Conservation (phyloP, 2,888 invertebrate species). For the Sarcophaga variegata region DNA sequence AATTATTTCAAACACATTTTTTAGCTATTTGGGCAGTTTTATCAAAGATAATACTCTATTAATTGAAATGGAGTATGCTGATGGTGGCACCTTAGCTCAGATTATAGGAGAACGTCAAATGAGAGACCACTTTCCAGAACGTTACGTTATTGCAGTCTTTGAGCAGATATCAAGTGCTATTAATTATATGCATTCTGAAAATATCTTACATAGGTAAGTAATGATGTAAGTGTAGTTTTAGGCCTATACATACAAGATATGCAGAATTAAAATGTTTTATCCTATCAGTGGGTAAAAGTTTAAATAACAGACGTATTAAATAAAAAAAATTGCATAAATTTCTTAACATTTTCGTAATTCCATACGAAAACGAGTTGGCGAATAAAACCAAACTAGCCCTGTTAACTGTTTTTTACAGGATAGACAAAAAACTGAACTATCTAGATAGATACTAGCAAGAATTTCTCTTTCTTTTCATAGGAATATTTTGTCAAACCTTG, state of each 20-base stretch:
- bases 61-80: constrained; percentile 91
- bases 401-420: no score
- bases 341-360: no score
- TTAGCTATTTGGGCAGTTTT: constrained; percentile 88
- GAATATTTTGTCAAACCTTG: no score
- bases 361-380: no score
- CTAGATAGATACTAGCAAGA: no score
- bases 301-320: no score
- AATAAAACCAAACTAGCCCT: no score
- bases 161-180: constrained; percentile 88
- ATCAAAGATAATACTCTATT: constrained; percentile 87
- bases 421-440: no score
- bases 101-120: constrained; percentile 83
- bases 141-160: constrained; percentile 85
- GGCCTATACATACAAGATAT: not conserved
- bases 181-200: constrained; percentile 87
- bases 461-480: no score
- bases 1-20: constrained; percentile 77
- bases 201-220: constrained; percentile 84
- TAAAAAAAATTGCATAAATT: no score
- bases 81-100: constrained; percentile 88
- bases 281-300: no score
- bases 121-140: constrained; percentile 84
- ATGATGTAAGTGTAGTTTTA: not conserved
- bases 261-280: no score